phyloP scores from a whole-genome alignment of 2,797 vertebrate species.

The Chelidonichthys spinosus region DNA sequence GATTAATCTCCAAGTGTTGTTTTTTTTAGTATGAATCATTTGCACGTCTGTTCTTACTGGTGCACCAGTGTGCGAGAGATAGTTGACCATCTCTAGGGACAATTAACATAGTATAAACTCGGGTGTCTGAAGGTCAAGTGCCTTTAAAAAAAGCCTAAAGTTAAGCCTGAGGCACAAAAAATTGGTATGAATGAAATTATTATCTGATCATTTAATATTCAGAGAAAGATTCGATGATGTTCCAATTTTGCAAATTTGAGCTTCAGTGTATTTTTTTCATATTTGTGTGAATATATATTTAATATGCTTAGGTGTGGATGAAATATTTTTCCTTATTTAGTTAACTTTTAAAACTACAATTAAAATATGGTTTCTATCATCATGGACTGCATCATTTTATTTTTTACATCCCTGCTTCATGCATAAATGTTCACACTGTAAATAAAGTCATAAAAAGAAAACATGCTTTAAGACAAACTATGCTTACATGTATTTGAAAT shows the following conservation, averaged over 20 bases:
- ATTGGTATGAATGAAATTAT: neutral
- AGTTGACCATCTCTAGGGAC: conserved; percentile 10
- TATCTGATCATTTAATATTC: neutral
- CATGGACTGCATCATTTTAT: neutral
- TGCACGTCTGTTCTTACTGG: neutral
- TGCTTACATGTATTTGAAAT: neutral
- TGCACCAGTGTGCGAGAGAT: neutral
- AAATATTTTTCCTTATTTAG: no score
- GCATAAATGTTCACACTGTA: conserved; percentile 15
- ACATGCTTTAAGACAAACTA: neutral
- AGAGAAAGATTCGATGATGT: neutral
- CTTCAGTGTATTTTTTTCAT: no score
- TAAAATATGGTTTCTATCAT: neutral
- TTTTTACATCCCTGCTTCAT: conserved; percentile 6
- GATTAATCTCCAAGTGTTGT: neutral
- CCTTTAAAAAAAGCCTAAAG: neutral
- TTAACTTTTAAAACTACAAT: no score
- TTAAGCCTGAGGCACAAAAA: neutral
- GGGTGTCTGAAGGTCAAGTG: neutral
- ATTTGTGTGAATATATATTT: no score
- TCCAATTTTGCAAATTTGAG: conserved; percentile 1
- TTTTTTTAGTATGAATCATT: neutral
- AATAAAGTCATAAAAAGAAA: no score
- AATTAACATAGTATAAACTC: neutral
- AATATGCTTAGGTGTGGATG: no score